phyloP scores from a whole-genome alignment of 2,888 invertebrate species.

The Sarcophaga rosellei region DNA sequence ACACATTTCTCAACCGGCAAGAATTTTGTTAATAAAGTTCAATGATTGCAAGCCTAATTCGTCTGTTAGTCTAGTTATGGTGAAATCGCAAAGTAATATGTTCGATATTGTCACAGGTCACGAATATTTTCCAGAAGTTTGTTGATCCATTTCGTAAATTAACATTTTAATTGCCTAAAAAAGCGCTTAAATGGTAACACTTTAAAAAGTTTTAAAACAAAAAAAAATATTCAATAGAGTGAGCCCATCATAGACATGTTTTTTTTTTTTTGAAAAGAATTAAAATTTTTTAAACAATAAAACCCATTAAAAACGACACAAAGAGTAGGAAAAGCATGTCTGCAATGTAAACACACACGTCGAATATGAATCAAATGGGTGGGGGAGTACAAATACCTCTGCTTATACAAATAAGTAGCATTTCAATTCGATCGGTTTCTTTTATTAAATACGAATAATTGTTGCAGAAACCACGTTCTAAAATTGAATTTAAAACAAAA shows the following conservation, averaged over 20 bases:
- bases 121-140: too few relatives aligned
- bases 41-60: too few relatives aligned
- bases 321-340: background rate
- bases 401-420: background rate
- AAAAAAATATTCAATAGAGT: background rate
- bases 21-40: too few relatives aligned
- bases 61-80: too few relatives aligned
- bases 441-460: constrained; percentile 17
- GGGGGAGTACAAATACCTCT: constrained; percentile 38
- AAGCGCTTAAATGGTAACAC: too few relatives aligned
- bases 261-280: background rate
- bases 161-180: too few relatives aligned
- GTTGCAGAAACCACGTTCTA: constrained; percentile 25
- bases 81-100: too few relatives aligned
- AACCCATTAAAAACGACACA: background rate
- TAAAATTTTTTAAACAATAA: background rate
- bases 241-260: too few relatives aligned
- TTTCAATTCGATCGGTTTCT: constrained; percentile 46
- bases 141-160: too few relatives aligned
- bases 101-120: too few relatives aligned
- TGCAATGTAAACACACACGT: background rate
- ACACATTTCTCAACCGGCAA: too few relatives aligned
- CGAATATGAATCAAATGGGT: background rate
- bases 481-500: background rate
- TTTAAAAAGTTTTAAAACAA: too few relatives aligned